Percentiles rank a stretch among this genome's conserved stretches.
Conservation (phyloP, 35 echinoderm and acorn worm genomes). For the Stichopus chloronotus region DNA sequence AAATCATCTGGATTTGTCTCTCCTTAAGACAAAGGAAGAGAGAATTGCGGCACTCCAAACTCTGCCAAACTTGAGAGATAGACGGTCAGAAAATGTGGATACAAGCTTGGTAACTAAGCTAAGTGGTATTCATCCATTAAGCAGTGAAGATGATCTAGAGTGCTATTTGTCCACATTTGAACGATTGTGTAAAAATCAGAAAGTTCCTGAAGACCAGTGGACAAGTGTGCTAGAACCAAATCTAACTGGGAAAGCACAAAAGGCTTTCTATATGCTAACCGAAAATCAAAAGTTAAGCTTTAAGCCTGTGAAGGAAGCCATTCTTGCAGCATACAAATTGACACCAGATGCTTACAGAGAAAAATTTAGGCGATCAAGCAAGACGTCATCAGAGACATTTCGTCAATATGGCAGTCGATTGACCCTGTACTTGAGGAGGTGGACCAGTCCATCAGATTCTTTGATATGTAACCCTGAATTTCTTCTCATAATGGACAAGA, state of each 20-base stretch:
- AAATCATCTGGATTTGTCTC: neutral
- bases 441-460: neutral
- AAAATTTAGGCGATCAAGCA: constrained; percentile 7
- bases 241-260: constrained; percentile 14
- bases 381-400: constrained; percentile 2
- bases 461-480: neutral
- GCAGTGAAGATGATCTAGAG: constrained; percentile 25
- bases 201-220: neutral
- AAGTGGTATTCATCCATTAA: neutral
- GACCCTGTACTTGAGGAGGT: neutral
- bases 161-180: constrained; percentile 33
- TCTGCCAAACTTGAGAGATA: neutral
- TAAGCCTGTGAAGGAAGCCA: neutral
- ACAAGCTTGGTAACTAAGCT: neutral
- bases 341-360: constrained; percentile 40
- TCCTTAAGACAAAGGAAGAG: neutral
- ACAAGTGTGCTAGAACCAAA: constrained; percentile 28
- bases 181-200: neutral
- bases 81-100: no score
- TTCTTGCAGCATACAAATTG: constrained; percentile 15
- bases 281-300: neutral
- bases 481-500: neutral
- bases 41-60: neutral
- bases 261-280: neutral
- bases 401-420: constrained; percentile 37